Conservation (phyloP, 2,797 vertebrate species). For the Acanthornis magna region DNA sequence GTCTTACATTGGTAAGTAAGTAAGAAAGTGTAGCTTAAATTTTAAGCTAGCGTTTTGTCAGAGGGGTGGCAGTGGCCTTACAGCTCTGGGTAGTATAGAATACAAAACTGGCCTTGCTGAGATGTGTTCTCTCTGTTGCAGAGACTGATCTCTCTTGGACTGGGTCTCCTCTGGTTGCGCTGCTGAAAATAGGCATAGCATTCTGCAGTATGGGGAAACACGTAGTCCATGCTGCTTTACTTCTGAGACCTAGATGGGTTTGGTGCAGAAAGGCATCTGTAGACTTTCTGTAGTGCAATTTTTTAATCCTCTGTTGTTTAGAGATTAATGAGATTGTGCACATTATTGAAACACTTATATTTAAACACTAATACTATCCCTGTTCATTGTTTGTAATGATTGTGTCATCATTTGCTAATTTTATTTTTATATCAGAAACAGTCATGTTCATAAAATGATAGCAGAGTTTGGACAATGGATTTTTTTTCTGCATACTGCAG, state of each 20-base stretch:
- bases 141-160: not conserved
- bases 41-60: not conserved
- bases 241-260: not conserved
- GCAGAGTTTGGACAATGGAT: not conserved
- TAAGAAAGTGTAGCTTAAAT: not conserved
- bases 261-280: not conserved
- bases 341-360: not conserved
- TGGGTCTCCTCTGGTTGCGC: not conserved
- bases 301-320: not conserved
- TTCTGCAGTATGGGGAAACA: not conserved
- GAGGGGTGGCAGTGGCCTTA: not conserved
- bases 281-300: not conserved
- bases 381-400: not conserved
- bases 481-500: not conserved
- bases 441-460: not conserved
- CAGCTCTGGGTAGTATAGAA: not conserved
- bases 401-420: not conserved
- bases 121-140: not conserved
- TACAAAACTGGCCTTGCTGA: not conserved
- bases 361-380: not conserved
- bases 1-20: not conserved
- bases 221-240: rapidly evolving
- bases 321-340: not conserved
- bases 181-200: not conserved
- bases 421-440: not conserved